Evolutionary conservation across 2,113 vertebrate genomes (phyloP), one percentile per base, ranked within the genome.

Genomic region (Hypanus sabinus): DNA sequence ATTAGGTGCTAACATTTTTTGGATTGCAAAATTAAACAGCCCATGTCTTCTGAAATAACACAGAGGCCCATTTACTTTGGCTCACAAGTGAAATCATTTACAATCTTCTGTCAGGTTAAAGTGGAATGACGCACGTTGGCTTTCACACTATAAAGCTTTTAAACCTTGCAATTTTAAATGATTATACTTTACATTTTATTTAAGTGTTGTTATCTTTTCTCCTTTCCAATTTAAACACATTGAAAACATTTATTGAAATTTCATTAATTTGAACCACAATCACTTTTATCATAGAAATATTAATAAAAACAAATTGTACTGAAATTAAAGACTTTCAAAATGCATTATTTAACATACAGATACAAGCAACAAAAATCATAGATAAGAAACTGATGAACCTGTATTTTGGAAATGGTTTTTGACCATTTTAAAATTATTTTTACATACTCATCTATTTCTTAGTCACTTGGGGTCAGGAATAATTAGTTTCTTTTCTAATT

Each of bases 81-180:
- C 91, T 73, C 68, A 22, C 73, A 75, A 73, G 33, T 73, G 68
- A 73, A 93, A 93, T 46, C 91, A 93, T 71, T 73, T 93, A 73
- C 91, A 93, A 93, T 73, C 70, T 73, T 46, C 65, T 93, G 68
- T 93, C 91, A 93, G 91, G 91, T 93, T 93, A 93, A 93, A 93
- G 91, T 93, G 60, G 85, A 90, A 90, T 90, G 85, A 90, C 85
- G 85, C 85, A 90, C n/a, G 60, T n/a, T 90, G 60, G 85, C 85
- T 90, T 90, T 62, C 60, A 65, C 85, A 65, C 60, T 33, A 65
- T 65, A 33, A 90, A 65, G 60, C 65, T 60, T 65, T 68, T 62
- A 65, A 90, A 33, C 60, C 60, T 90, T 20, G 14, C 27, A 65
- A 62, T 65, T 90, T 90, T 33, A 68, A 90, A 60, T 60, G 30